Percentiles rank a stretch among this genome's conserved stretches.
phyloP scores from a whole-genome alignment of 2,797 vertebrate genomes.

The Sebastolobus altivelis region DNA sequence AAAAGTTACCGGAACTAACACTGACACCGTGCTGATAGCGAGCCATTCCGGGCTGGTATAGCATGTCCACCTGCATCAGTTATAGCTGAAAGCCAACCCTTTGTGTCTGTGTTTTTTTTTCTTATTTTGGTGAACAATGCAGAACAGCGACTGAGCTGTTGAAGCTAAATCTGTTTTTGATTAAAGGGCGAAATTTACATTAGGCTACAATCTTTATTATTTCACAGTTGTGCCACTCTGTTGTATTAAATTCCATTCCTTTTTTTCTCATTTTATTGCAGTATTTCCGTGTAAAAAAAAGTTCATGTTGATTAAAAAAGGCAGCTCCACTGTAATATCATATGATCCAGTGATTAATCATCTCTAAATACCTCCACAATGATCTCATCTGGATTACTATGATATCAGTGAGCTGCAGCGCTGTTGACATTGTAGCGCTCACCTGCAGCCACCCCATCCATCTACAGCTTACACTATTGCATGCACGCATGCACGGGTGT shows the following conservation, averaged over 20 bases:
- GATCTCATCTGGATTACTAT: constrained; percentile 49
- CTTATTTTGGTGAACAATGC: constrained; percentile 1
- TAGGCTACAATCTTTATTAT: neutral
- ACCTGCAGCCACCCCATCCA: constrained; percentile 52
- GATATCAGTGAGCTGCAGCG: constrained; percentile 58
- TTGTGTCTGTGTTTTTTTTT: constrained; percentile 28
- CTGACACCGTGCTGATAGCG: constrained; percentile 35
- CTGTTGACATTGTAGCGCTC: constrained; percentile 57
- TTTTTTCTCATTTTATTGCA: neutral
- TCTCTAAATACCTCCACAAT: constrained; percentile 29
- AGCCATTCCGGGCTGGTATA: constrained; percentile 8
- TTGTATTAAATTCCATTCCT: neutral
- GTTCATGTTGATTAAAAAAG: constrained; percentile 26
- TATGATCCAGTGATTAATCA: constrained; percentile 4
- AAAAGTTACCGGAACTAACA: constrained; percentile 65
- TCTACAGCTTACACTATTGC: constrained; percentile 21
- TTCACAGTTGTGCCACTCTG: neutral
- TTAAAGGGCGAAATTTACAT: constrained; percentile 42
- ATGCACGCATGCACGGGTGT: constrained; percentile 2
- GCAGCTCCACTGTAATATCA: neutral
- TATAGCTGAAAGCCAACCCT: constrained; percentile 31
- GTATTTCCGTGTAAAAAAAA: neutral
- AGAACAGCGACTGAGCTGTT: neutral
- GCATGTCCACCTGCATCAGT: constrained; percentile 50
- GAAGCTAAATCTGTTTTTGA: constrained; percentile 14